A percentile compares a stretch with the other conserved stretches of the same genome.
These are phyloP conservation scores for Caretta caretta DNA, from an alignment of 2,113 vertebrate species.

Conservation along the genomic window DNA sequence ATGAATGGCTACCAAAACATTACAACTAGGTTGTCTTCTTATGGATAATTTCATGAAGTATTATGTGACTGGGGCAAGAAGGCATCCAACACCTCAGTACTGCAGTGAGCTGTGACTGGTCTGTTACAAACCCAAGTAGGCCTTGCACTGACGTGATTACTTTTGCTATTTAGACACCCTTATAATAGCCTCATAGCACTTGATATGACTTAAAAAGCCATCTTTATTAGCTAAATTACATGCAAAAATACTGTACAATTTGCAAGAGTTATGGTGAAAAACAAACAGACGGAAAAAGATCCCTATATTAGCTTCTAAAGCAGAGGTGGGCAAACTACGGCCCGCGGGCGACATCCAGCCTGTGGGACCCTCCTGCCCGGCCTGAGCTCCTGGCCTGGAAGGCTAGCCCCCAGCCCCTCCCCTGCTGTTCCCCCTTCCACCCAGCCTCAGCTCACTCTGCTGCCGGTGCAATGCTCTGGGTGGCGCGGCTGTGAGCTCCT, in stretches of 20 bases:
- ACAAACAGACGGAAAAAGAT: background rate
- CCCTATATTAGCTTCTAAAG: too few relatives aligned
- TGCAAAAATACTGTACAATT: fast-evolving
- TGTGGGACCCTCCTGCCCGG: too few relatives aligned
- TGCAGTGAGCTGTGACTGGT: background rate
- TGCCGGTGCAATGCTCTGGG: too few relatives aligned
- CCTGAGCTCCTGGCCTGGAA: too few relatives aligned
- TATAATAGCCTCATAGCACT: fast-evolving
- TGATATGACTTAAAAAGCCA: background rate
- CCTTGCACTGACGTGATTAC: background rate
- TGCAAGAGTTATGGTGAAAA: background rate
- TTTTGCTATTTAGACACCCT: background rate
- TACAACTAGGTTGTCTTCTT: fast-evolving
- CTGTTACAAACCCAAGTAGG: background rate
- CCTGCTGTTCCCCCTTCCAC: too few relatives aligned
- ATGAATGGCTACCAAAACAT: background rate
- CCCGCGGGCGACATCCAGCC: too few relatives aligned
- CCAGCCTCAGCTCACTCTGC: too few relatives aligned
- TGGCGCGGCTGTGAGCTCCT: too few relatives aligned
- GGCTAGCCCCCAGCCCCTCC: too few relatives aligned
- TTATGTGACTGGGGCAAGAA: background rate
- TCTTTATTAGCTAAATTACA: background rate
- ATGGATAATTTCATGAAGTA: background rate
- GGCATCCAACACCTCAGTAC: fast-evolving
- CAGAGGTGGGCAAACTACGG: too few relatives aligned